These are phyloP conservation scores for Agonopterix heracliana DNA, from an alignment of 2,888 invertebrate genomes.

Conservation along the genomic window DNA sequence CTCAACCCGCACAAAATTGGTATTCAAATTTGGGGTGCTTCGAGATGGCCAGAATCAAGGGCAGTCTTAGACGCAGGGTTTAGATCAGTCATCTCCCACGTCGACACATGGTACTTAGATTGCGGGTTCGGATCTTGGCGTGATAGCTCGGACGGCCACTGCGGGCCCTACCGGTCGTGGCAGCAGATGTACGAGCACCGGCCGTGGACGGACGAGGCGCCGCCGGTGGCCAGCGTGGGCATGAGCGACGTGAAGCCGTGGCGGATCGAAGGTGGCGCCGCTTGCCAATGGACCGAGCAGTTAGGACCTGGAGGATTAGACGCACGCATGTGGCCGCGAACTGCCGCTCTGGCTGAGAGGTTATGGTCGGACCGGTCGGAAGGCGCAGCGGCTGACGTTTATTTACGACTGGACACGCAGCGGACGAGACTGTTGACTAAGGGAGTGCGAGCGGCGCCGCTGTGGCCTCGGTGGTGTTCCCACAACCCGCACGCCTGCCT, in stretches of 20 bases:
- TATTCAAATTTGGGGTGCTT: constrained; percentile 81
- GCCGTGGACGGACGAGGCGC: constrained; percentile 78
- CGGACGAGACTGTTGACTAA: constrained; percentile 78
- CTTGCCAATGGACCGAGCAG: constrained; percentile 91
- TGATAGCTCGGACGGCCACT: constrained; percentile 88
- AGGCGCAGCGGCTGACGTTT: constrained; percentile 76
- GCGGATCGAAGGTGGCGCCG: constrained; percentile 83
- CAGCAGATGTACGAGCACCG: constrained; percentile 90
- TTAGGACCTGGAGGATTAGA: constrained; percentile 84
- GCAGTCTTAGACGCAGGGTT: constrained; percentile 86
- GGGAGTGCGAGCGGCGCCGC: constrained; percentile 81
- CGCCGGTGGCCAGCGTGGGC: constrained; percentile 37
- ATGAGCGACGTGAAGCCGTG: constrained; percentile 55
- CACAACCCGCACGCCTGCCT: constrained; percentile 86
- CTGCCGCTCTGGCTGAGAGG: constrained; percentile 88
- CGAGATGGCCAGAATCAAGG: constrained; percentile 87
- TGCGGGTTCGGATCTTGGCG: constrained; percentile 93
- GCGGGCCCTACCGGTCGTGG: constrained; percentile 92
- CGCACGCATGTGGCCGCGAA: constrained; percentile 88
- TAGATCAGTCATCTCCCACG: constrained; percentile 87
- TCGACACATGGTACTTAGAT: constrained; percentile 92
- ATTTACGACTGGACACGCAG: constrained; percentile 81
- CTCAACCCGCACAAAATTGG: constrained; percentile 76
- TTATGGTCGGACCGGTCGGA: constrained; percentile 81
- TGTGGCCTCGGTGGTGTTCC: constrained; percentile 87